Base-by-base conservation (phyloP, 2,113 vertebrate species). In the Trematomus loennbergii region DNA sequence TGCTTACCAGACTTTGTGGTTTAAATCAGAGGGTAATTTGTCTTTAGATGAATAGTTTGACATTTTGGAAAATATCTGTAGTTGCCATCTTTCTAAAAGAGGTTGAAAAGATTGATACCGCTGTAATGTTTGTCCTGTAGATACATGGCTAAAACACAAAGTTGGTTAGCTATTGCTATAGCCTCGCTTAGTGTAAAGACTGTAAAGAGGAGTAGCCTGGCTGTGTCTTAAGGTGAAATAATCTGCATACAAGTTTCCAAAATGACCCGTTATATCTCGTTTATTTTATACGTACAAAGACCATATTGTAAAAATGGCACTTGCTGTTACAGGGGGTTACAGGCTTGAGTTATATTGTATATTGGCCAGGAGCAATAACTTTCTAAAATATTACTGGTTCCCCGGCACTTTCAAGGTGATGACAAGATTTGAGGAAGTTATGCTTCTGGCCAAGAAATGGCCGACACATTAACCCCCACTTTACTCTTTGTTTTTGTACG, bases 1-100 rank as follows among this genome's bases (percentile, higher is more conserved):
- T 69, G 87, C 73, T 75, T 50, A 52, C 45, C 17, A 29, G 40
- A 71, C 58, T 82, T 65, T 13, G 20, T 71, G 77, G 75, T 55
- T 65, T 73, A 22, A 63, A 53, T 72, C 33, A 55, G 16, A 33
- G 59, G 70, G 61, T 50, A 25, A 12, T 49, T 57, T 33, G 18
- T 58, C 9, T 75, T 72, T 52, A 20, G 54, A 68, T 25, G 18
- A 68, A 36, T 22, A 50, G 4, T 50, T 43, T 2, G 0, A 49
- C 9, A 15, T 10, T 73, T 78, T 57, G n/a, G 49, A 12, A 65
- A 33, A n/a, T 57, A 36, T 12, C 61, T 11, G 57, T 25, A 13
- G n/a, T 54, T 0, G 3, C 22, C 60, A 61, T 77, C 5, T 43
- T 25, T 15, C 33, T 0, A 22, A 67, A 15, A 69, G 9, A 68